A percentile compares a stretch with the other conserved stretches of the same genome.
Evolutionary conservation across 2,888 invertebrate species (phyloP).

Genomic region (Scaptomyza cyrtandrae): DNA sequence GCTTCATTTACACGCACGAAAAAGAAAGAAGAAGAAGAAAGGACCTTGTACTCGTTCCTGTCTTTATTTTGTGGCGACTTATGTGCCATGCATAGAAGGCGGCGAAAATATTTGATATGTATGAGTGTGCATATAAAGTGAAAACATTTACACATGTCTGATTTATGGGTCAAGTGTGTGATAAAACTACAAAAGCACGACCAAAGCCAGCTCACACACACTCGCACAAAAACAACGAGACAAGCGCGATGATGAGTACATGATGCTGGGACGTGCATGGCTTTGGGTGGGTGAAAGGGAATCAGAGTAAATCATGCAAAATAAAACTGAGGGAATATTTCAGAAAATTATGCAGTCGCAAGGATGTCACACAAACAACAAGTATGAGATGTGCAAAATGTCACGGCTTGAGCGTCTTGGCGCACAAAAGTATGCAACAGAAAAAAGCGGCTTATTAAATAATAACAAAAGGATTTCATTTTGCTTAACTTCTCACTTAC

Average conservation of each 20-base stretch:
- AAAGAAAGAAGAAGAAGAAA: slow-evolving; percentile 29
- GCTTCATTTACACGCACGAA: slow-evolving; percentile 74
- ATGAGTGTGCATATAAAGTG: slow-evolving; percentile 78
- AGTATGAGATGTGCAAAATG: slow-evolving; percentile 60
- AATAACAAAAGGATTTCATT: slow-evolving; percentile 29
- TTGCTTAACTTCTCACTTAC: not conserved
- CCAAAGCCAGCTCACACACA: slow-evolving; percentile 32
- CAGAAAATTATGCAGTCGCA: slow-evolving; percentile 69
- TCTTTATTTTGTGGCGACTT: slow-evolving; percentile 31
- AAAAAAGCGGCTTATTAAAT: slow-evolving; percentile 43
- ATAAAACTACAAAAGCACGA: slow-evolving; percentile 74
- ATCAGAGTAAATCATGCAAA: slow-evolving; percentile 77
- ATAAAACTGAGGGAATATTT: slow-evolving; percentile 64
- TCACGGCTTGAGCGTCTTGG: slow-evolving; percentile 50
- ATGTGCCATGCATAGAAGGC: slow-evolving; percentile 56
- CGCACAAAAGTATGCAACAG: slow-evolving; percentile 65
- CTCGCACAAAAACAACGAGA: slow-evolving; percentile 12
- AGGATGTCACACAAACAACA: slow-evolving; percentile 34
- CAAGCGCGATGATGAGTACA: slow-evolving; percentile 31
- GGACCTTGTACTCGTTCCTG: slow-evolving; percentile 20
- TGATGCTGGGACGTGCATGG: slow-evolving; percentile 4
- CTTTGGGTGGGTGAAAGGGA: slow-evolving; percentile 20
- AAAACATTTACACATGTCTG: slow-evolving; percentile 79
- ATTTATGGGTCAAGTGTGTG: slow-evolving; percentile 79
- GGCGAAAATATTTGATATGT: slow-evolving; percentile 73